Percentiles rank a stretch among this genome's conserved stretches.
phyloP scores from a whole-genome alignment of 2,888 invertebrate species.

The Xestobium rufovillosum region DNA sequence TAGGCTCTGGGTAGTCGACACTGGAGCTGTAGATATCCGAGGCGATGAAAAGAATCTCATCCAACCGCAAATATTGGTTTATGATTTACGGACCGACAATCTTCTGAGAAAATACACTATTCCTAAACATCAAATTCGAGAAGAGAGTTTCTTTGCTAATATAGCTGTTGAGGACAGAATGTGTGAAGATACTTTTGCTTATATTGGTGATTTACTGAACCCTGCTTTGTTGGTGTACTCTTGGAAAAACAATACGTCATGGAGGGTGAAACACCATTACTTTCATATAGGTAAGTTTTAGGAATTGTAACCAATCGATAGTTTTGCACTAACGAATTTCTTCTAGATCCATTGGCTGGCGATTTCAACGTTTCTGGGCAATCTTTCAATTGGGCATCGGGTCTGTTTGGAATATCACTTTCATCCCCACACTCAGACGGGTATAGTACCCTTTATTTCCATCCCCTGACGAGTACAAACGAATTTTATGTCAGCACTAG shows the following conservation, averaged over 20 bases:
- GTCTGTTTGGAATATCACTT: conserved; percentile 66
- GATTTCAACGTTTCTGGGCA: conserved; percentile 62
- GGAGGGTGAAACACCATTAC: conserved; percentile 52
- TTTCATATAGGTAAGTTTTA: conserved; percentile 22
- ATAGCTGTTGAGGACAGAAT: conserved; percentile 69
- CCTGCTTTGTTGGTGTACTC: conserved; percentile 70
- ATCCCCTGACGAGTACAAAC: conserved; percentile 67
- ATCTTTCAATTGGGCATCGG: conserved; percentile 69
- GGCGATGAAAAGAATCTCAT: conserved; percentile 45
- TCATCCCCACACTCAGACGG: conserved; percentile 58
- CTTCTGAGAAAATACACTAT: conserved; percentile 59
- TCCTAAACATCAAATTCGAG: conserved; percentile 56
- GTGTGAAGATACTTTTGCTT: conserved; percentile 66
- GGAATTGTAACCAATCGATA: no score
- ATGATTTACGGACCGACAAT: conserved; percentile 63
- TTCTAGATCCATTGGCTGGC: conserved; percentile 56
- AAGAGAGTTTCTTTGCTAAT: conserved; percentile 66
- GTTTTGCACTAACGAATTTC: conserved; percentile 21
- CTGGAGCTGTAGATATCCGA: conserved; percentile 58
- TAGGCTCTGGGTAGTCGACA: conserved; percentile 73
- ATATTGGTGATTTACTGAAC: conserved; percentile 62
- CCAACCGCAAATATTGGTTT: conserved; percentile 60
- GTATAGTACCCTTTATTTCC: conserved; percentile 68
- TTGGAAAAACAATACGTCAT: conserved; percentile 62
- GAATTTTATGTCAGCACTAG: conserved; percentile 70